phyloP scores from a whole-genome alignment of 2,888 invertebrate species.

The Leucozona laternaria region DNA sequence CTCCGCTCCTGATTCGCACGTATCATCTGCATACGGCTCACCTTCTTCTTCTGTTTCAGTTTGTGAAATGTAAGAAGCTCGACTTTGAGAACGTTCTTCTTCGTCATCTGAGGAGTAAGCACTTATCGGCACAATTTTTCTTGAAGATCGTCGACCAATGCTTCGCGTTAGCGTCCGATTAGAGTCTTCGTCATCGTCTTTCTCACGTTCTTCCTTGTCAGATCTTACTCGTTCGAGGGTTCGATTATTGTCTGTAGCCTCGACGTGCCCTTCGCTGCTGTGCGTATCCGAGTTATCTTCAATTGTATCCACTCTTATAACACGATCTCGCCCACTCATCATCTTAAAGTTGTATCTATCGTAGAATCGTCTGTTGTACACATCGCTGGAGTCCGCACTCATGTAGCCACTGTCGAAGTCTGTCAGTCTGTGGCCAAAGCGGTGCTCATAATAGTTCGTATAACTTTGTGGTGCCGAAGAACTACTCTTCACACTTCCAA shows the following conservation, averaged over 20 bases:
- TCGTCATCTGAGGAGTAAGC: conserved; percentile 84
- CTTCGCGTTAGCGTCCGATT: conserved; percentile 80
- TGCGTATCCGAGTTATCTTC: conserved; percentile 80
- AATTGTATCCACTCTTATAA: conserved; percentile 82
- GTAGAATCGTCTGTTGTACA: conserved; percentile 84
- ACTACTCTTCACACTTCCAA: conserved; percentile 79
- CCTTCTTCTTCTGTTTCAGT: conserved; percentile 88
- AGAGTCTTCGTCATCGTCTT: conserved; percentile 78
- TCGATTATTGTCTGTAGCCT: conserved; percentile 77
- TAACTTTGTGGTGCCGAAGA: conserved; percentile 78
- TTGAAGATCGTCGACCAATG: conserved; percentile 72
- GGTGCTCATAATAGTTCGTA: conserved; percentile 81
- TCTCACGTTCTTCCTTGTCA: conserved; percentile 42
- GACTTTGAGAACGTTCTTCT: conserved; percentile 87
- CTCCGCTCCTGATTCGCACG: conserved; percentile 94
- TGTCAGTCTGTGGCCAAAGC: conserved; percentile 82
- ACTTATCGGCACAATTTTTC: conserved; percentile 76
- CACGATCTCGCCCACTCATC: conserved; percentile 80
- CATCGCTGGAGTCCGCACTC: conserved; percentile 91
- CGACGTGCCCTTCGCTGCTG: conserved; percentile 37
- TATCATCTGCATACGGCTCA: conserved; percentile 91
- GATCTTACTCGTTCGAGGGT: conserved; percentile 79
- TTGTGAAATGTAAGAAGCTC: conserved; percentile 84
- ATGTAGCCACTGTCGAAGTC: conserved; percentile 93
- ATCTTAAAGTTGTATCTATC: conserved; percentile 83